Evolutionary conservation across 2,113 vertebrate genomes (phyloP).

Genomic region (Sapayoa aenigma): DNA sequence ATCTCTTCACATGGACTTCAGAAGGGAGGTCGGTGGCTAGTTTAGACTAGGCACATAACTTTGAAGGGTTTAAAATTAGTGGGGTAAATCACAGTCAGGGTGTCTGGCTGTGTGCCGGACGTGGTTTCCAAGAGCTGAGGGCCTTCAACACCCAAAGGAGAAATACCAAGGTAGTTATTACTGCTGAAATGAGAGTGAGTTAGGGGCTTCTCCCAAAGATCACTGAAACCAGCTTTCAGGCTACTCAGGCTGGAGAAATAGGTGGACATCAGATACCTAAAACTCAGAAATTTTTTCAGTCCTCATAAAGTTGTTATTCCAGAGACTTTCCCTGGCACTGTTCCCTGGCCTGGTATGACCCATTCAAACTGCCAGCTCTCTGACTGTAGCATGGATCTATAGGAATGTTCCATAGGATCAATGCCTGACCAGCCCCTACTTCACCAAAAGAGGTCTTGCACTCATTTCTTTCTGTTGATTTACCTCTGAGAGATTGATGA

Average conservation of each 20-base stretch:
- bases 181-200: not conserved
- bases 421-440: not conserved
- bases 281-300: not conserved
- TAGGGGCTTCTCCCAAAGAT: not conserved
- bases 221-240: not conserved
- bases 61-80: constrained; percentile 23
- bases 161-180: not conserved
- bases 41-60: not conserved
- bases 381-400: not conserved
- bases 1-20: constrained; percentile 13
- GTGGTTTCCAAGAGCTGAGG: not conserved
- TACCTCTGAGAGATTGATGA: not conserved
- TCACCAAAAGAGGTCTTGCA: not conserved
- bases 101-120: not conserved
- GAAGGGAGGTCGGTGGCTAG: not conserved
- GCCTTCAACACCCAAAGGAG: not conserved
- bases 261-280: not conserved
- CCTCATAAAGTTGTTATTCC: not conserved
- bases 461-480: not conserved
- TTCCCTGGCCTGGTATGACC: not conserved
- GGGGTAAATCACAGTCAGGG: not conserved
- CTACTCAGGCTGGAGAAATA: not conserved
- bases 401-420: not conserved
- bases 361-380: not conserved
- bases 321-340: not conserved